A percentile compares a stretch with the other conserved stretches of the same genome.
These are phyloP conservation scores for Plusia festucae DNA, from an alignment of 2,888 invertebrate species.

Conservation along the genomic window DNA sequence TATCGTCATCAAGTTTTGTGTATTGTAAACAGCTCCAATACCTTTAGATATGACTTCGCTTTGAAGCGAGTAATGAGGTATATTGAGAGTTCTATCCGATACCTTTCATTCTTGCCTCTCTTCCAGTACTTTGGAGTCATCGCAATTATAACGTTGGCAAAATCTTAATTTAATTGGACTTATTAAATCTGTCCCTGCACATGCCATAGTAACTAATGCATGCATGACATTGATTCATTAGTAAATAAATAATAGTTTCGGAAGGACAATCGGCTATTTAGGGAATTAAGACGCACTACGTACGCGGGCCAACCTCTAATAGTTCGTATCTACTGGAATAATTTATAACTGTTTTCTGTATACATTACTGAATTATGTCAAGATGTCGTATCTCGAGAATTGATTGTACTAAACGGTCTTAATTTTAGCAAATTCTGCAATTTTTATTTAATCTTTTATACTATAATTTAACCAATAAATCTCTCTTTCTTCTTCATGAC, in stretches of 20 bases:
- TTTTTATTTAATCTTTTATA: no score
- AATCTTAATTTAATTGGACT: constrained; percentile 2
- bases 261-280: constrained; percentile 68
- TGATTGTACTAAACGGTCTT: constrained; percentile 7
- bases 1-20: background rate
- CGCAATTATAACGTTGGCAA: background rate
- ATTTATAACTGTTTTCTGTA: constrained; percentile 52
- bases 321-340: constrained; percentile 40
- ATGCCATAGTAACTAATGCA: constrained; percentile 27
- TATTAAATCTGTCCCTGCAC: constrained; percentile 25
- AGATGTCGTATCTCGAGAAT: constrained; percentile 30
- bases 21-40: background rate
- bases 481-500: no score
- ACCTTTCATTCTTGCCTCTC: no score
- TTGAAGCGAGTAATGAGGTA: no score
- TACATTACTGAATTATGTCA: constrained; percentile 27
- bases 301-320: constrained; percentile 47
- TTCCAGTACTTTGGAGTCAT: no score
- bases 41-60: no score
- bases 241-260: constrained; percentile 59
- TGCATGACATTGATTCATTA: constrained; percentile 48
- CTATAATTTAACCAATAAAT: no score
- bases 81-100: no score
- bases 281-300: constrained; percentile 57
- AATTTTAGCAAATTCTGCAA: constrained; percentile 7